Conservation (phyloP, 2,888 invertebrate genomes). For the Melolontha melolontha region DNA sequence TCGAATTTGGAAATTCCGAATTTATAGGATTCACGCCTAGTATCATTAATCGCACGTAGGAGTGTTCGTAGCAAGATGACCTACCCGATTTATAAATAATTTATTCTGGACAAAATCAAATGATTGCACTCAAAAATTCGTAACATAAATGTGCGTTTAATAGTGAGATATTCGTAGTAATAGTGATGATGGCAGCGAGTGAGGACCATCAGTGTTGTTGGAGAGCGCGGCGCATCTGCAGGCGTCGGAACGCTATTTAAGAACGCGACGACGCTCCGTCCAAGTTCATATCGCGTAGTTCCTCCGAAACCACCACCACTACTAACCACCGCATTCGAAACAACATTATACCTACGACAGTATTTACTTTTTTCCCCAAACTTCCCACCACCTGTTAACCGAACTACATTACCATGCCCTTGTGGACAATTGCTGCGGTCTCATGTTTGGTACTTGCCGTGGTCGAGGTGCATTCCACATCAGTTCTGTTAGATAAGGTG, state of each 20-base stretch:
- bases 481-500: slow-evolving; percentile 46
- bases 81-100: no score
- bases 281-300: slow-evolving; percentile 54
- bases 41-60: no score
- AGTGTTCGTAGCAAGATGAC: no score
- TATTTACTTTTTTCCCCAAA: not conserved
- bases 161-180: slow-evolving; percentile 8
- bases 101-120: no score
- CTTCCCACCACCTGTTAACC: slow-evolving; percentile 54
- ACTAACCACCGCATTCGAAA: no score
- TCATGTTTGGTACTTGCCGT: slow-evolving; percentile 51
- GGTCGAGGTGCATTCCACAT: slow-evolving; percentile 45
- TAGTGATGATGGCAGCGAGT: slow-evolving; percentile 14
- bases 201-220: slow-evolving; percentile 28
- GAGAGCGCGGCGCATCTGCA: slow-evolving; percentile 55
- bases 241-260: slow-evolving; percentile 57
- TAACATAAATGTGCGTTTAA: not conserved
- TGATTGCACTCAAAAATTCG: not conserved
- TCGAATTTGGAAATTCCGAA: no score
- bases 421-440: slow-evolving; percentile 51
- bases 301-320: not conserved
- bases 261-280: slow-evolving; percentile 52
- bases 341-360: not conserved
- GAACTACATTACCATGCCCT: slow-evolving; percentile 50
- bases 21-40: no score